phyloP scores from a whole-genome alignment of 2,113 vertebrate genomes.

The Cisticola juncidis region DNA sequence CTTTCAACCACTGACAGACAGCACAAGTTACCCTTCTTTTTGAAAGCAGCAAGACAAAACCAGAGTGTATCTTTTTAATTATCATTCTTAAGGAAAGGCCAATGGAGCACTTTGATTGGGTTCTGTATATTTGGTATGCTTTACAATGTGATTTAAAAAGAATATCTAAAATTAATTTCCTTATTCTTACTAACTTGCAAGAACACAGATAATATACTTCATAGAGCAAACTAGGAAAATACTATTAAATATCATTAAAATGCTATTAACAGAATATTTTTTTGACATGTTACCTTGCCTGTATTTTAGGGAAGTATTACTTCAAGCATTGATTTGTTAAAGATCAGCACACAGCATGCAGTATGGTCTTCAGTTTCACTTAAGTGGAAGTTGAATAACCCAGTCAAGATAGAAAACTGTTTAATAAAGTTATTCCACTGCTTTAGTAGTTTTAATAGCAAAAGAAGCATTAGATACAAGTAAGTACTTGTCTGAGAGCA shows the following conservation, averaged over 20 bases:
- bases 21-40: not conserved
- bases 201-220: not conserved
- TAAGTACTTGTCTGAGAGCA: not conserved
- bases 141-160: not conserved
- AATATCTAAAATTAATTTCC: not conserved
- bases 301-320: not conserved
- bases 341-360: not conserved
- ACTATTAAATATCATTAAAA: not conserved
- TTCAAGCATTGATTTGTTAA: fast-evolving
- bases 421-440: not conserved
- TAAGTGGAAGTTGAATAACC: not conserved
- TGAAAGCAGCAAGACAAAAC: not conserved
- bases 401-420: not conserved
- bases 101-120: not conserved
- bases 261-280: not conserved
- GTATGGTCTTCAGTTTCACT: not conserved
- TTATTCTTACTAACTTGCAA: not conserved
- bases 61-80: not conserved
- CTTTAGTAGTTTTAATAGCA: not conserved
- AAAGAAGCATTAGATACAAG: not conserved
- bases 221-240: not conserved
- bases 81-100: not conserved
- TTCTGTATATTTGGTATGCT: not conserved
- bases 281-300: not conserved
- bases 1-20: not conserved